phyloP scores from a whole-genome alignment of 2,888 invertebrate genomes.

The Platypus cylindrus region DNA sequence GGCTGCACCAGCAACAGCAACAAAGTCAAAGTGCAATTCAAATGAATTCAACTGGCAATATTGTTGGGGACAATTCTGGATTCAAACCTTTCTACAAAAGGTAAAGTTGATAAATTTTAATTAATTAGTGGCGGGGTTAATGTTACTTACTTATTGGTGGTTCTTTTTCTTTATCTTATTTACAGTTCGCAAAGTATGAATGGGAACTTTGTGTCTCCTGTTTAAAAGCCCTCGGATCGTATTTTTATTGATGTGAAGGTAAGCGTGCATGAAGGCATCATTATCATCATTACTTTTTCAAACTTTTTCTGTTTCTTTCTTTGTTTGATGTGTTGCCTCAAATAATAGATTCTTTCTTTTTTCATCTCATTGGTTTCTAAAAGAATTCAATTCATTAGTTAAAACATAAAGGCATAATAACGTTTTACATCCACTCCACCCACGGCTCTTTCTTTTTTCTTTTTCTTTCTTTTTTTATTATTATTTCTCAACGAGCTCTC shows the following conservation, averaged over 20 bases:
- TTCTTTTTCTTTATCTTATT: slow-evolving; percentile 22
- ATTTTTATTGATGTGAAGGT: slow-evolving; percentile 15
- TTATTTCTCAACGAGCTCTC: no score
- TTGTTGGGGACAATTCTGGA: slow-evolving; percentile 48
- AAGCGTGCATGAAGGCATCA: slow-evolving; percentile 24
- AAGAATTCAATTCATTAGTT: slow-evolving; percentile 8
- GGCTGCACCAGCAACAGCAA: slow-evolving; percentile 33
- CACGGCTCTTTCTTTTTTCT: slow-evolving; percentile 1
- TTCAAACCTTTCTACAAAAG: slow-evolving; percentile 88
- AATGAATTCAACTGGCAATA: slow-evolving; percentile 28
- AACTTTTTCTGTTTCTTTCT: slow-evolving; percentile 18
- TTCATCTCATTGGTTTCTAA: slow-evolving; percentile 8
- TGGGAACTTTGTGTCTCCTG: slow-evolving; percentile 63
- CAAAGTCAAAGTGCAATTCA: slow-evolving; percentile 31
- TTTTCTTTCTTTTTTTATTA: no score
- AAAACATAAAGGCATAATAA: slow-evolving; percentile 3
- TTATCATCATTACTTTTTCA: slow-evolving; percentile 25
- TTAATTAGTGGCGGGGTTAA: background rate
- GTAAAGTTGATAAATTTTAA: slow-evolving; percentile 39
- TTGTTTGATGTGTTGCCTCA: background rate
- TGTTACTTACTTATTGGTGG: background rate
- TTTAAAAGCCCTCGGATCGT: slow-evolving; percentile 44
- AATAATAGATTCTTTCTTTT: background rate
- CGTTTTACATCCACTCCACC: background rate
- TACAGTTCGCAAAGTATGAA: slow-evolving; percentile 60